These are phyloP conservation scores for Argopecten irradians DNA, from an alignment of 1,140 invertebrate species.

Conservation along the genomic window DNA sequence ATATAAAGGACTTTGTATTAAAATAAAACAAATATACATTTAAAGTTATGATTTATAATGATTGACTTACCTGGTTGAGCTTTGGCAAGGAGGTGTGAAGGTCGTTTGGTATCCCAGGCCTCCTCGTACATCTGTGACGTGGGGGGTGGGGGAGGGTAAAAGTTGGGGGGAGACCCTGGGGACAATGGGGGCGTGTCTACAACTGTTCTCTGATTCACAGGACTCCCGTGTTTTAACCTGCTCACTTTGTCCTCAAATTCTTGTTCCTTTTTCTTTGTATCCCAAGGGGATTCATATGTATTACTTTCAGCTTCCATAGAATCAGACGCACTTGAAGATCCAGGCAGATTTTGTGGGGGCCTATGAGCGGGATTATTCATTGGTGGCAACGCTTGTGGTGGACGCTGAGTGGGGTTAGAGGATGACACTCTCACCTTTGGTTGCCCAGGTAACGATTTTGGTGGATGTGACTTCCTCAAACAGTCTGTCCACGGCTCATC, in stretches of 20 bases:
- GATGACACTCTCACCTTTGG: not conserved
- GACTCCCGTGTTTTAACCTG: not conserved
- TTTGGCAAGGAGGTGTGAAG: not conserved
- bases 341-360: not conserved
- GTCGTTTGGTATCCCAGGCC: conserved; percentile 55
- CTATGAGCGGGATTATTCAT: not conserved
- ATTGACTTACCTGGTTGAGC: conserved; percentile 27
- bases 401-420: not conserved
- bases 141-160: conserved; percentile 34
- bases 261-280: conserved; percentile 50
- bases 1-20: too few relatives aligned
- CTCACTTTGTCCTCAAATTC: conserved; percentile 50
- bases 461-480: not conserved
- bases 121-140: conserved; percentile 52
- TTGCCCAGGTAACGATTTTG: not conserved
- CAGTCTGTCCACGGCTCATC: conserved; percentile 34
- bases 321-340: not conserved
- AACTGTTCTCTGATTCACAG: not conserved
- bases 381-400: not conserved
- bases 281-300: conserved; percentile 62
- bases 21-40: too few relatives aligned
- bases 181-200: not conserved
- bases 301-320: conserved; percentile 32
- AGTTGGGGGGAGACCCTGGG: conserved; percentile 27
- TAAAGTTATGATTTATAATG: too few relatives aligned